A percentile compares a stretch with the other conserved stretches of the same genome.
These are phyloP conservation scores for Bubo bubo DNA, from an alignment of 2,113 vertebrate genomes.

Conservation along the genomic window DNA sequence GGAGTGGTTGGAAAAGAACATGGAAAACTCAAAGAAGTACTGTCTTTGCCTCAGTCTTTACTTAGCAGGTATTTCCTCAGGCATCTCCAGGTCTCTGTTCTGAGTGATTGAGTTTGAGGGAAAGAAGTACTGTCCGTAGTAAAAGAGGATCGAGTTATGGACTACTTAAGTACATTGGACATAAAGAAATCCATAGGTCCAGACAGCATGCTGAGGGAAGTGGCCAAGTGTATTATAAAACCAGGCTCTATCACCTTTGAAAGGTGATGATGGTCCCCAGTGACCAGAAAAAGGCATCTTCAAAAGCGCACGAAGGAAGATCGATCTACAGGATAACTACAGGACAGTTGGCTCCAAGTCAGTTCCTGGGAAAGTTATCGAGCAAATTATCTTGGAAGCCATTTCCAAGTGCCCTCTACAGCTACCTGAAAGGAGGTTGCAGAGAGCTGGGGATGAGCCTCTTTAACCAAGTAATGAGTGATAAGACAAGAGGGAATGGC, in stretches of 20 bases:
- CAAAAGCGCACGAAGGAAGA: not conserved
- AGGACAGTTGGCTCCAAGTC: not conserved
- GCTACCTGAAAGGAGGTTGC: too few species aligned
- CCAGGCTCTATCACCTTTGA: not conserved
- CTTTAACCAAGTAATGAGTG: too few species aligned
- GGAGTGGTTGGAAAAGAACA: not conserved
- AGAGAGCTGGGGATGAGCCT: too few species aligned
- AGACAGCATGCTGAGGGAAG: not conserved
- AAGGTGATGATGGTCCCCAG: not conserved
- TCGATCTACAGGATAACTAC: not conserved
- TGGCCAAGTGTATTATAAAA: not conserved
- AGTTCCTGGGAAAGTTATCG: not conserved
- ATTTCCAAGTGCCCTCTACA: not conserved
- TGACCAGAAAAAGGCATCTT: not conserved
- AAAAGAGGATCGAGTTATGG: not conserved
- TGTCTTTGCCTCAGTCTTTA: not conserved
- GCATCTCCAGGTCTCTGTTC: not conserved
- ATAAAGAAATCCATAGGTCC: not conserved
- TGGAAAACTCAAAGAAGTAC: not conserved
- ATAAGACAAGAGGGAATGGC: too few species aligned
- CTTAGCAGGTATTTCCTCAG: not conserved
- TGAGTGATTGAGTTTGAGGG: not conserved
- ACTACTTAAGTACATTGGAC: not conserved
- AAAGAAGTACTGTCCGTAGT: not conserved
- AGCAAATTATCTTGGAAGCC: not conserved